Evolutionary conservation across 1,140 invertebrate genomes (phyloP).

Genomic region (Drosophila pallidifrons): DNA sequence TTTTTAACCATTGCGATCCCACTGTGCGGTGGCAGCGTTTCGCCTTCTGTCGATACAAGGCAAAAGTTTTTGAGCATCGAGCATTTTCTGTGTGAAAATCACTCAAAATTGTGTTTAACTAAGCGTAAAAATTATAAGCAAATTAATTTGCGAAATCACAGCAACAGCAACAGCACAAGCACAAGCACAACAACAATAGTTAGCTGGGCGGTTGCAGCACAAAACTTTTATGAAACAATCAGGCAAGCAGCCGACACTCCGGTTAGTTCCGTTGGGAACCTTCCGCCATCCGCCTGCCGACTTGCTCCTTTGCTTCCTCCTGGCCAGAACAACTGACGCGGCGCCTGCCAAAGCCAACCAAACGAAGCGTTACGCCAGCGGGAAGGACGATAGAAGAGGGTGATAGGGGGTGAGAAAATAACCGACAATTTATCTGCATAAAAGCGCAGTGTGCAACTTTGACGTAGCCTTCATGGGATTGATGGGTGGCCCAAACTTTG

Average conservation of each 20-base stretch:
- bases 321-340: slow-evolving; percentile 55
- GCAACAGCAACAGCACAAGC: slow-evolving; percentile 34
- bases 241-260: slow-evolving; percentile 62
- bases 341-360: slow-evolving; percentile 61
- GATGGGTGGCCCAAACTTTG: slow-evolving; percentile 74
- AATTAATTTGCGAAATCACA: slow-evolving; percentile 83
- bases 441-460: slow-evolving; percentile 83
- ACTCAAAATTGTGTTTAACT: slow-evolving; percentile 83
- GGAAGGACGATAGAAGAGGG: slow-evolving; percentile 10
- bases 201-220: slow-evolving; percentile 62
- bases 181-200: slow-evolving; percentile 66
- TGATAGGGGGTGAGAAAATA: slow-evolving; percentile 42
- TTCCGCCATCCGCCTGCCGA: slow-evolving; percentile 2
- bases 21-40: slow-evolving; percentile 36
- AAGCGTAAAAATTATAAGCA: slow-evolving; percentile 83
- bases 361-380: slow-evolving; percentile 52
- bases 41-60: slow-evolving; percentile 36
- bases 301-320: slow-evolving; percentile 12
- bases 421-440: slow-evolving; percentile 83
- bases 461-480: slow-evolving; percentile 73
- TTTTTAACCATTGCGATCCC: slow-evolving; percentile 10
- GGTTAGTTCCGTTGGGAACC: slow-evolving; percentile 37
- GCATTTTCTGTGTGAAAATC: slow-evolving; percentile 80
- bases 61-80: slow-evolving; percentile 70
- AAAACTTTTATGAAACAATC: slow-evolving; percentile 82